Evolutionary conservation across 1,140 invertebrate species (phyloP).

Genomic region (Dolichoris vasculosae): DNA sequence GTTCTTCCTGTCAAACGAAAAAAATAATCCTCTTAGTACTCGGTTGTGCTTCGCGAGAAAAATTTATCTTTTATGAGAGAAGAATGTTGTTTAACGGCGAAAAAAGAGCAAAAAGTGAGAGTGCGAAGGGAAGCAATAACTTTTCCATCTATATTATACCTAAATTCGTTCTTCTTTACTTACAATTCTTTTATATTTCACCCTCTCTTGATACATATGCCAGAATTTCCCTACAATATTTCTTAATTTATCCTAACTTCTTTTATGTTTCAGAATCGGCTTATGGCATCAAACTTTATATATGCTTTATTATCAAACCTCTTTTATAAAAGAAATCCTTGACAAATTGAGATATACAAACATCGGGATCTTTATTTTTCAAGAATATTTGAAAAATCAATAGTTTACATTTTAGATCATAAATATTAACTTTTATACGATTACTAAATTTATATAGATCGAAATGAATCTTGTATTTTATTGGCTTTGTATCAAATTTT

Average conservation of each 20-base stretch:
- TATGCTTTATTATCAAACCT: not conserved
- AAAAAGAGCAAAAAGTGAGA: not conserved
- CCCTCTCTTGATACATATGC: not conserved
- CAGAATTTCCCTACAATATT: not conserved
- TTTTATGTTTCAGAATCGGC: constrained; percentile 22
- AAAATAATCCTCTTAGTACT: constrained; percentile 40
- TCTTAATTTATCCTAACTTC: constrained; percentile 27
- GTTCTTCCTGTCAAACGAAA: not conserved
- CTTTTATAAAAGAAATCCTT: not conserved
- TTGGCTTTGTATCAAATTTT: not conserved
- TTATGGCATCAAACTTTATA: not conserved
- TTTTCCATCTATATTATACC: not conserved
- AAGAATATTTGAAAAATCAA: not conserved
- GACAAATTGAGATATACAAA: constrained; percentile 41
- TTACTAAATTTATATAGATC: not conserved
- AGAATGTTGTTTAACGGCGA: constrained; percentile 7
- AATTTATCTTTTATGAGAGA: not conserved
- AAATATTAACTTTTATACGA: not conserved
- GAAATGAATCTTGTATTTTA: not conserved
- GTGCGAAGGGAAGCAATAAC: not conserved
- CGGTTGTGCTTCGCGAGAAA: not conserved
- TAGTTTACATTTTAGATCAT: not conserved
- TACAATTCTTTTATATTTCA: not conserved
- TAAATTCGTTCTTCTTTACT: not conserved
- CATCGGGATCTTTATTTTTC: not conserved